Evolutionary conservation across 2,888 invertebrate species (phyloP).

Genomic region (Lasioglossum vierecki): DNA sequence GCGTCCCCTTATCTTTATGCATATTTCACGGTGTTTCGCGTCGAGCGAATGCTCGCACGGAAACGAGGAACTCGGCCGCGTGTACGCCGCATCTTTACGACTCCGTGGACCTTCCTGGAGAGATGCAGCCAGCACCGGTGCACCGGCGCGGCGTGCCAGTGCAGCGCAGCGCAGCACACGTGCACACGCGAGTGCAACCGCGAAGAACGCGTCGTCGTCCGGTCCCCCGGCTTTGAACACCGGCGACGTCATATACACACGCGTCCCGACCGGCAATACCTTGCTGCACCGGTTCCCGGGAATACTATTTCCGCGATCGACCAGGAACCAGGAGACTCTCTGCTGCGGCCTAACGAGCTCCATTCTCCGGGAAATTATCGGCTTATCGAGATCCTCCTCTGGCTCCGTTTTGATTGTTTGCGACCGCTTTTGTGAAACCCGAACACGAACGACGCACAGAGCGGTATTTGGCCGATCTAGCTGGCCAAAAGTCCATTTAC

Average conservation of each 20-base stretch:
- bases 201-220: not conserved
- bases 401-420: not conserved
- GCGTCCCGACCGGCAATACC: slow-evolving; percentile 34
- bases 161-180: slow-evolving; percentile 28
- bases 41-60: slow-evolving; percentile 45
- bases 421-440: not conserved
- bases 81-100: slow-evolving; percentile 47
- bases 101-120: slow-evolving; percentile 17
- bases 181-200: slow-evolving; percentile 28
- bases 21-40: slow-evolving; percentile 64
- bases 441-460: not conserved
- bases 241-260: slow-evolving; percentile 25
- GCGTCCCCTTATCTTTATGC: slow-evolving; percentile 72
- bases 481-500: too few species aligned
- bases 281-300: slow-evolving; percentile 42
- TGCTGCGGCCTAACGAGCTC: slow-evolving; percentile 46
- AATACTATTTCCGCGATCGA: slow-evolving; percentile 51
- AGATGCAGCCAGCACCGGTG: slow-evolving; percentile 34
- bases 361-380: slow-evolving; percentile 46
- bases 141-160: not conserved
- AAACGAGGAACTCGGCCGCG: slow-evolving; percentile 51
- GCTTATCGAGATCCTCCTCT: slow-evolving; percentile 31
- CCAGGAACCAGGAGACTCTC: slow-evolving; percentile 23
- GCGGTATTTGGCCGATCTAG: too few species aligned
- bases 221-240: slow-evolving; percentile 9